Conservation (phyloP, 2,888 invertebrate genomes). For the Aphodius sticticus region DNA sequence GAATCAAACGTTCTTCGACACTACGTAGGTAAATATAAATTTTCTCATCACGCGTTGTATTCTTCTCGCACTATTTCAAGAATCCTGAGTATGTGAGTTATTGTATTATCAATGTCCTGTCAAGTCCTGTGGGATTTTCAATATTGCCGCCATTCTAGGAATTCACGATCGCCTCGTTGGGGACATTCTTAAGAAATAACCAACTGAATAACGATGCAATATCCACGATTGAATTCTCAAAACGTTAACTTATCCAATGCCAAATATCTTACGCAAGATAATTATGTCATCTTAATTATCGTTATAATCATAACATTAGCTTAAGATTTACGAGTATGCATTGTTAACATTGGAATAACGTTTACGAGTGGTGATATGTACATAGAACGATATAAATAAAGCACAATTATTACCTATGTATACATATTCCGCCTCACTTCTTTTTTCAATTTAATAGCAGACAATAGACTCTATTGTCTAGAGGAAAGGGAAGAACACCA, state of each 20-base stretch:
- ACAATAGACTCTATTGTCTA: background rate
- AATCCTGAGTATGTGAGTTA: background rate
- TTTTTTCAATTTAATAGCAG: too few species aligned
- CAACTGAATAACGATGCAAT: background rate
- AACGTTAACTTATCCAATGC: background rate
- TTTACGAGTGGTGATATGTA: too few species aligned
- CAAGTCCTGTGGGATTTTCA: background rate
- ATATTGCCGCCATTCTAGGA: background rate
- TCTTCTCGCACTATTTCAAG: background rate
- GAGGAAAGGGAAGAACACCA: background rate
- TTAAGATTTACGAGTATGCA: background rate
- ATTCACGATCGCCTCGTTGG: background rate
- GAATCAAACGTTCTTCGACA: too few species aligned
- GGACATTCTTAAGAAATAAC: background rate
- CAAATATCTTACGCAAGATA: background rate
- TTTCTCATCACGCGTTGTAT: background rate
- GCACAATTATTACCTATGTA: too few species aligned
- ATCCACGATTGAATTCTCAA: background rate
- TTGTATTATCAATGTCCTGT: background rate
- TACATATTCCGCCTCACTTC: too few species aligned
- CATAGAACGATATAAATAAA: too few species aligned
- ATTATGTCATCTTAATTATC: background rate
- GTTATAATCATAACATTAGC: background rate
- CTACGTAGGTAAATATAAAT: background rate
- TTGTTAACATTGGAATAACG: background rate